phyloP scores from a whole-genome alignment of 2,797 vertebrate genomes.

The Sebastes aleutianus region DNA sequence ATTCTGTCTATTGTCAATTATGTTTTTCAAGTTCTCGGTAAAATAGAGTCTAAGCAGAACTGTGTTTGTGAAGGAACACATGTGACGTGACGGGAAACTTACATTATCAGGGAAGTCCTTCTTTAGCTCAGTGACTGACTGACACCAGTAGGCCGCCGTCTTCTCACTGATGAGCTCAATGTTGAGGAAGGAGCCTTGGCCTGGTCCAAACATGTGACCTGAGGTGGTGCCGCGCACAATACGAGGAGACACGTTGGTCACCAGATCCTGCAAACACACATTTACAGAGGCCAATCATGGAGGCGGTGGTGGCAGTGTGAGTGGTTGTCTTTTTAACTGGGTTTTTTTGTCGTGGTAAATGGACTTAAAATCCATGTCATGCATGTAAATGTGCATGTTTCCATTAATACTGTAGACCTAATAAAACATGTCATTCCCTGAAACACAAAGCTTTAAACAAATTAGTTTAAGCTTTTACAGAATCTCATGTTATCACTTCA shows the following conservation, averaged over 20 bases:
- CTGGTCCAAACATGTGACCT: slow-evolving; percentile 87
- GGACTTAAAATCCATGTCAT: not conserved
- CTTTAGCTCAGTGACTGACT: slow-evolving; percentile 89
- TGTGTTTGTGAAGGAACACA: not conserved
- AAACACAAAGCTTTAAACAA: not conserved
- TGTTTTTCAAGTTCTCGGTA: not conserved
- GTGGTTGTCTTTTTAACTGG: not conserved
- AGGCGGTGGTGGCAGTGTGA: not conserved
- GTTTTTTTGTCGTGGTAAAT: not conserved
- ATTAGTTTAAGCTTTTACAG: not conserved
- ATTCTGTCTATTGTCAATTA: not conserved
- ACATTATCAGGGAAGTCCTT: slow-evolving; percentile 91
- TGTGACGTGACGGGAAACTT: not conserved
- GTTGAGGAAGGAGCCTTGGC: slow-evolving; percentile 93
- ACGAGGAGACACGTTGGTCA: slow-evolving; percentile 94
- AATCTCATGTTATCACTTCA: not conserved
- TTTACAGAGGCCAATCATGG: not conserved
- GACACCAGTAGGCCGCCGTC: slow-evolving; percentile 93
- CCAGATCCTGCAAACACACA: slow-evolving; percentile 84
- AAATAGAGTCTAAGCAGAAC: not conserved
- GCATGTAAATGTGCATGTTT: not conserved
- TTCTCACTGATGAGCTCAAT: slow-evolving; percentile 97
- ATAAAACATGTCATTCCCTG: not conserved
- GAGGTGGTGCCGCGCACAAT: slow-evolving; percentile 93
- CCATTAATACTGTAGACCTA: not conserved